Base-by-base conservation (phyloP, 2,797 vertebrate genomes). In the Xenentodon cancila region DNA sequence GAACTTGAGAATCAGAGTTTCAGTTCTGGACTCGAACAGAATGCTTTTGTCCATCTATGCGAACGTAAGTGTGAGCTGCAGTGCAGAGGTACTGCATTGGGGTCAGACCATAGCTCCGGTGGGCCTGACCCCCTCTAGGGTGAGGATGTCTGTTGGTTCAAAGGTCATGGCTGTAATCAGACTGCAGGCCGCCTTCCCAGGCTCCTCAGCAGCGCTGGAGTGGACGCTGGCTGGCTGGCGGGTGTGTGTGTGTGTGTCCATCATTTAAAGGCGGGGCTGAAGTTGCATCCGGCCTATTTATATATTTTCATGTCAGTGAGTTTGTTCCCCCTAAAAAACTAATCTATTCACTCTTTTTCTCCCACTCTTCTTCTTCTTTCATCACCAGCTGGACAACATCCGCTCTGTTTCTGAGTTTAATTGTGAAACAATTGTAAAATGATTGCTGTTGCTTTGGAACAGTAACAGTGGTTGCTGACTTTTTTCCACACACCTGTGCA, bases 101-200 rank as follows among this genome's bases (percentile, higher is more conserved):
- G 90, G 90, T 93, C 91, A 92, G 80, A 64, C 80, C 77, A 32
- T 27, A 87, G 82, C 82, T 85, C 87, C 80, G 58, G 77, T 82
- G 81, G 85, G 81, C 89, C 88, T 91, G 89, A 93, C 92, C 91
- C 60, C 74, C 79, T 79, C 68, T 85, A 75, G 80, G 82, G 62
- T 12, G 51, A 84, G 87, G 89, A 86, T 88, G 84, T 86, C 83
- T 79, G 85, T 73, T 70, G 32, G 82, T 72, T 81, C 89, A 87
- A 62, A 85, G 91, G 90, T 93, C 91, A 85, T 15, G 65, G 88
- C 72, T 83, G 88, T 82, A 93, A 92, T 93, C 90, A 92, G 88
- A 88, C 88, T 84, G 74, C 84, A 88, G 89, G 89, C 88, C 77
- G 88, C 77, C 90, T 93, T 92, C 92, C 89, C 89, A 92, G 88